A percentile compares a stretch with the other conserved stretches of the same genome.
Evolutionary conservation across 2,113 vertebrate genomes (phyloP).

Genomic region (Beaufortia kweichowensis): DNA sequence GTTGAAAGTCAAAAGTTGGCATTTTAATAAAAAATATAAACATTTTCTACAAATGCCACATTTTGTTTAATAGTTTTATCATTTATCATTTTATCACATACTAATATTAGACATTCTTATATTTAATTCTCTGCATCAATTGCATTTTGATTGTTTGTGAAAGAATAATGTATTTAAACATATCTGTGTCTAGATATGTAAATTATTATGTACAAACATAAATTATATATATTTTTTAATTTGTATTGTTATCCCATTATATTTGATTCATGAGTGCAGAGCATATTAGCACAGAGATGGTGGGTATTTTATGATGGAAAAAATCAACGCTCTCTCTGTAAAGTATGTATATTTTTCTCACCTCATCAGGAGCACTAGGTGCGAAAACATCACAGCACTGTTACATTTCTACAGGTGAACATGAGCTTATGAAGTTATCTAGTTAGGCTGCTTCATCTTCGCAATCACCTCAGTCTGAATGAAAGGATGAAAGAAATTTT

Average conservation of each 20-base stretch:
- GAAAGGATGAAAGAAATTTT: not conserved
- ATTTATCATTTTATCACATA: too few relatives aligned
- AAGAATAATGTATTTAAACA: too few relatives aligned
- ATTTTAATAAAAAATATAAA: too few relatives aligned
- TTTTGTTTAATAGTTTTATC: too few relatives aligned
- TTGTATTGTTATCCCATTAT: not conserved
- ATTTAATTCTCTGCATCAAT: too few relatives aligned
- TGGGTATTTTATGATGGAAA: not conserved
- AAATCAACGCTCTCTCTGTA: not conserved
- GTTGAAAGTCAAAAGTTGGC: too few relatives aligned
- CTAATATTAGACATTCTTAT: too few relatives aligned
- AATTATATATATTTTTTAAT: not conserved
- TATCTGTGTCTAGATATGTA: too few relatives aligned
- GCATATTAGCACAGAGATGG: not conserved
- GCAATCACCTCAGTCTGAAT: not conserved
- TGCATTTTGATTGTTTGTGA: too few relatives aligned
- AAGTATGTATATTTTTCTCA: conserved; percentile 1
- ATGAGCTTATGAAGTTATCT: conserved; percentile 9
- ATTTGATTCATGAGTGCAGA: not conserved
- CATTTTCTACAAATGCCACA: too few relatives aligned
- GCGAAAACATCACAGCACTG: not conserved
- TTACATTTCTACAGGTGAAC: not conserved
- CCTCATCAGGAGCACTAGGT: not conserved
- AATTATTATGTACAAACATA: conserved; percentile 1
- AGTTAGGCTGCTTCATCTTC: conserved; percentile 13